These are phyloP conservation scores for Sarotherodon lohbergeri DNA, from an alignment of 2,113 vertebrate genomes.

Conservation along the genomic window DNA sequence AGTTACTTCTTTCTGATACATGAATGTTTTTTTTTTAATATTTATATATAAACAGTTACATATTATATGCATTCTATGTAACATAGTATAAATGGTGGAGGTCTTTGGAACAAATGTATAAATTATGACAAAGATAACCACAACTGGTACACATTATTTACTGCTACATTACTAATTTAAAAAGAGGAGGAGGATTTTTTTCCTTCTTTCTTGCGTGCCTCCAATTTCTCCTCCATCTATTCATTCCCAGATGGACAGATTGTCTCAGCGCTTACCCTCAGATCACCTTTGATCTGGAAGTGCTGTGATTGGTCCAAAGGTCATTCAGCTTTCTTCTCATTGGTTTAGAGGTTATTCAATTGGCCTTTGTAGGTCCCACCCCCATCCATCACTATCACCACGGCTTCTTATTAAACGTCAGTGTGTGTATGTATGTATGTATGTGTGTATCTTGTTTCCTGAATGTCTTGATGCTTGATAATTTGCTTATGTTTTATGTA, in stretches of 20 bases:
- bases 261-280: constrained; percentile 47
- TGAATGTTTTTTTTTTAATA: not conserved
- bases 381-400: constrained; percentile 72
- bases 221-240: constrained; percentile 15
- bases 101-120: not conserved
- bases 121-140: not conserved
- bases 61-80: not conserved
- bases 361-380: constrained; percentile 44
- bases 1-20: not conserved
- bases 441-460: not conserved
- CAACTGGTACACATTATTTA: not conserved
- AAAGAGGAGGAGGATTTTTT: not conserved
- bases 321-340: constrained; percentile 59
- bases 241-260: constrained; percentile 54
- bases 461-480: not conserved
- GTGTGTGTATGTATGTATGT: not conserved
- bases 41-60: not conserved
- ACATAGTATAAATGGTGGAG: not conserved
- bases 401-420: constrained; percentile 59
- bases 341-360: constrained; percentile 43
- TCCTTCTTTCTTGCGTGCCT: not conserved
- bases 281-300: constrained; percentile 75
- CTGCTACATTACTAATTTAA: not conserved
- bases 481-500: not conserved
- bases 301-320: constrained; percentile 73